Conservation (phyloP, 2,797 vertebrate genomes). For the Gallirallus australis region DNA sequence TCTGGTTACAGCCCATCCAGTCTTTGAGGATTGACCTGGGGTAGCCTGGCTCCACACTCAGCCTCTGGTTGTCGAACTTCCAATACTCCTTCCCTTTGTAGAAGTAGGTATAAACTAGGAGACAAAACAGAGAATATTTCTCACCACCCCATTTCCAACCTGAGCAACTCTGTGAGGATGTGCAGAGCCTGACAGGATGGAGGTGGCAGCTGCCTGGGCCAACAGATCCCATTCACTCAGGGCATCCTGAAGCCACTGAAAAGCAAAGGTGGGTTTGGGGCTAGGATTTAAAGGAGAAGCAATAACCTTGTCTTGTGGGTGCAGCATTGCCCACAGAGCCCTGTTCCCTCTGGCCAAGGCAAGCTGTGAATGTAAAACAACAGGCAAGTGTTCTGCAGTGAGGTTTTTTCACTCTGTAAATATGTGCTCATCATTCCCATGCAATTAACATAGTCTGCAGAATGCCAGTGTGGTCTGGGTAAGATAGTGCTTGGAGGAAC, state of each 20-base stretch:
- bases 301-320: not conserved
- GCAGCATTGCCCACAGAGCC: not conserved
- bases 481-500: not conserved
- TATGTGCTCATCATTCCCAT: not conserved
- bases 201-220: not conserved
- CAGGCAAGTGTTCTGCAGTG: not conserved
- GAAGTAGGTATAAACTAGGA: conserved; percentile 96
- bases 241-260: not conserved
- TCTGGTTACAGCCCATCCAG: conserved; percentile 99
- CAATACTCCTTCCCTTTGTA: conserved; percentile 98
- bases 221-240: not conserved
- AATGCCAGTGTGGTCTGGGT: not conserved
- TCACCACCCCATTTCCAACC: not conserved
- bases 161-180: not conserved
- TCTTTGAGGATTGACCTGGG: conserved; percentile 95
- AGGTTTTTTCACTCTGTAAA: not conserved
- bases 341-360: not conserved
- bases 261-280: not conserved
- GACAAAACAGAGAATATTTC: conserved; percentile 51
- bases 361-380: not conserved
- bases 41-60: conserved; percentile 94
- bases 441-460: not conserved
- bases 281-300: not conserved
- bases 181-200: not conserved
- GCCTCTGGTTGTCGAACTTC: conserved; percentile 99